Conservation (phyloP, 2,888 invertebrate genomes). For the Psylliodes chrysocephalus region DNA sequence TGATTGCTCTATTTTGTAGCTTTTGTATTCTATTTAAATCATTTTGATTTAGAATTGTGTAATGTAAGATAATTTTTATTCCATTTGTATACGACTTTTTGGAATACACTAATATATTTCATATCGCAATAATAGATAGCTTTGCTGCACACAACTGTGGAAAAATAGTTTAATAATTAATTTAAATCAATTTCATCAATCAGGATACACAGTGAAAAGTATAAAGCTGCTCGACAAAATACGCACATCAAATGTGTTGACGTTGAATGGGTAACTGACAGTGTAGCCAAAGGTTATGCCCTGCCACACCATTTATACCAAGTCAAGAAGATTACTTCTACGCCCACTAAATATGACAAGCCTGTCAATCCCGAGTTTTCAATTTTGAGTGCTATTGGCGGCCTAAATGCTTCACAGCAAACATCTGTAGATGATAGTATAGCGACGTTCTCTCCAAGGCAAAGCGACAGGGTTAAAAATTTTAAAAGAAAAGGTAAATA, state of each 20-base stretch:
- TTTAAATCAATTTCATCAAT: background rate
- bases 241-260: conserved; percentile 73
- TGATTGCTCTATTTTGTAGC: too few species aligned
- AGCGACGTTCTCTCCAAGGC: conserved; percentile 19
- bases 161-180: too few species aligned
- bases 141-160: too few species aligned
- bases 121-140: too few species aligned
- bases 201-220: conserved; percentile 73
- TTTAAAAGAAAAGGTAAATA: conserved; percentile 40
- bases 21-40: too few species aligned
- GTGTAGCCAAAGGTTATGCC: conserved; percentile 77
- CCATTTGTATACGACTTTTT: too few species aligned
- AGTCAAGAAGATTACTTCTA: conserved; percentile 69
- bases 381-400: conserved; percentile 63
- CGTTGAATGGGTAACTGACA: conserved; percentile 83
- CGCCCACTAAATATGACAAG: conserved; percentile 71
- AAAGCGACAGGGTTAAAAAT: background rate
- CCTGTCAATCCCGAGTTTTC: conserved; percentile 64
- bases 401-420: conserved; percentile 31
- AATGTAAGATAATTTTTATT: too few species aligned
- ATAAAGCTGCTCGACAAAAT: conserved; percentile 68
- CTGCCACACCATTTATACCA: conserved; percentile 70
- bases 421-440: conserved; percentile 38
- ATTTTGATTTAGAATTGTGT: too few species aligned
- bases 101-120: too few species aligned